Percentiles rank a stretch among this genome's conserved stretches.
phyloP scores from a whole-genome alignment of 2,888 invertebrate genomes.

The Harpalus rufipes region DNA sequence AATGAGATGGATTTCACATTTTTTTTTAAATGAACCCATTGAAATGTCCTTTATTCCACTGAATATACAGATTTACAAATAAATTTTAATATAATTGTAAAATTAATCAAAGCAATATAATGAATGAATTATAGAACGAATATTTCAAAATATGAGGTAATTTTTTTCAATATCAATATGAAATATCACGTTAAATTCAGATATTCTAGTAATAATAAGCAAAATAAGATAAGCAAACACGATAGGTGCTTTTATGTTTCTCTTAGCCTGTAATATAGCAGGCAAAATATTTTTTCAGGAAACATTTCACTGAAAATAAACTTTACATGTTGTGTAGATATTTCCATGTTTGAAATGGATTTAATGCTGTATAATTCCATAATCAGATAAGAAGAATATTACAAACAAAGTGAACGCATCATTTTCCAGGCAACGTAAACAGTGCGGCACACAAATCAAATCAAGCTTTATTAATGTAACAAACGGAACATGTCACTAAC shows the following conservation, averaged over 20 bases:
- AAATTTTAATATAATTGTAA: too few relatives aligned
- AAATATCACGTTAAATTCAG: neutral
- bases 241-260: neutral
- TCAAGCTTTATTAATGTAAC: conserved; percentile 60
- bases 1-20: too few relatives aligned
- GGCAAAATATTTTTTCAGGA: neutral
- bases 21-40: too few relatives aligned
- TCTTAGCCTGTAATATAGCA: neutral
- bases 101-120: neutral
- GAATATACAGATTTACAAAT: too few relatives aligned
- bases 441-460: conserved; percentile 58
- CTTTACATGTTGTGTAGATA: neutral
- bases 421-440: conserved; percentile 29
- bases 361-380: conserved; percentile 18
- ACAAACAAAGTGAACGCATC: conserved; percentile 34
- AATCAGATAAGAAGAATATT: conserved; percentile 29
- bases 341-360: conserved; percentile 15
- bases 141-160: neutral
- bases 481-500: conserved; percentile 59
- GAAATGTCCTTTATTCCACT: too few relatives aligned
- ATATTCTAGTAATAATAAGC: neutral
- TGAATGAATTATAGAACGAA: neutral
- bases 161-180: neutral
- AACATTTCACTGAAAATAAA: neutral
- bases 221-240: neutral